phyloP scores from a whole-genome alignment of 2,888 invertebrate species.

The Lepidochrysops patricia region DNA sequence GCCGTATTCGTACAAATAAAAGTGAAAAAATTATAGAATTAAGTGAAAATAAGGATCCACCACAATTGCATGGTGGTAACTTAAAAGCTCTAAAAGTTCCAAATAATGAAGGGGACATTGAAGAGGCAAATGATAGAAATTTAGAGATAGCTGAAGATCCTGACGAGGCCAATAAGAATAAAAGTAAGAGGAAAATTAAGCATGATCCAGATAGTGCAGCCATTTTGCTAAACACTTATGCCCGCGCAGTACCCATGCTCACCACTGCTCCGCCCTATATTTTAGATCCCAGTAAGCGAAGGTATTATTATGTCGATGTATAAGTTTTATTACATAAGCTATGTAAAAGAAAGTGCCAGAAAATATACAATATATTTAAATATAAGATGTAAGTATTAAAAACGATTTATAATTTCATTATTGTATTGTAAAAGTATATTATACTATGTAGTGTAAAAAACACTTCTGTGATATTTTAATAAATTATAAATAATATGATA shows the following conservation, averaged over 20 bases:
- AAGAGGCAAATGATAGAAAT: conserved; percentile 63
- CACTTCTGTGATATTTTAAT: conserved; percentile 54
- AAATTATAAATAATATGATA: conserved; percentile 27
- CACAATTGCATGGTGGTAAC: conserved; percentile 34
- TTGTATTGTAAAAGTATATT: too few relatives aligned
- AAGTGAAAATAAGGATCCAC: conserved; percentile 37
- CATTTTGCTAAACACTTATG: conserved; percentile 52
- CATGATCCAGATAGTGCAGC: conserved; percentile 37
- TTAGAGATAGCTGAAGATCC: conserved; percentile 38
- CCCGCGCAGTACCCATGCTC: conserved; percentile 50
- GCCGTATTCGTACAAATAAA: conserved; percentile 29
- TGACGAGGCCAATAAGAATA: conserved; percentile 22
- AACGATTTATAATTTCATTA: too few relatives aligned
- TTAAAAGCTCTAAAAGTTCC: conserved; percentile 35
- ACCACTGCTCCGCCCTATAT: conserved; percentile 57
- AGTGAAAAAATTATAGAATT: conserved; percentile 50
- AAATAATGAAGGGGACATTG: conserved; percentile 37
- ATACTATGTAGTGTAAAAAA: conserved; percentile 22
- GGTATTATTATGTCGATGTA: conserved; percentile 65
- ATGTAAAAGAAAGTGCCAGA: conserved; percentile 46
- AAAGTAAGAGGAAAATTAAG: conserved; percentile 25
- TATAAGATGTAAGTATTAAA: conserved; percentile 1
- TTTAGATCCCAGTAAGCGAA: conserved; percentile 66
- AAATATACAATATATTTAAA: conserved; percentile 23
- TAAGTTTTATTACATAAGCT: conserved; percentile 22